phyloP scores from a whole-genome alignment of 2,888 invertebrate species.

The Arge pagana region DNA sequence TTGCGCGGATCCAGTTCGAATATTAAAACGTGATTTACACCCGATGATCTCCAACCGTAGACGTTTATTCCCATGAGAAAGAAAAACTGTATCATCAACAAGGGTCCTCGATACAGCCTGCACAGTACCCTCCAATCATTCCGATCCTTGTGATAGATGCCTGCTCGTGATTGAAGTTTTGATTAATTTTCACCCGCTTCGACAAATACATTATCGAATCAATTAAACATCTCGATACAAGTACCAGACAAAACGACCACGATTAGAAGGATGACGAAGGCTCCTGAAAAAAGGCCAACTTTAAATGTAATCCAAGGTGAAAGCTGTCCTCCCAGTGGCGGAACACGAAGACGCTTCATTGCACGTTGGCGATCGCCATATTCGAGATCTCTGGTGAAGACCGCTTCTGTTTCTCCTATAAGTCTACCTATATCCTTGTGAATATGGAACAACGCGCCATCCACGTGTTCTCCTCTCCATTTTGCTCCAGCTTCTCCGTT shows the following conservation, averaged over 20 bases:
- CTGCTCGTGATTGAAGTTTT: constrained; percentile 29
- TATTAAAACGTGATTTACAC: constrained; percentile 83
- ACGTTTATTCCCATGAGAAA: constrained; percentile 81
- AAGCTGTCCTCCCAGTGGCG: constrained; percentile 83
- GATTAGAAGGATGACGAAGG: constrained; percentile 75
- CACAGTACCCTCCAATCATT: constrained; percentile 70
- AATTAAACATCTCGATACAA: neutral
- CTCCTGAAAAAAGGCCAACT: constrained; percentile 83
- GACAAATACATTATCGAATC: neutral
- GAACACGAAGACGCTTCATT: constrained; percentile 85
- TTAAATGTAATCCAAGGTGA: constrained; percentile 84
- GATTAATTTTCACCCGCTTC: too few species aligned
- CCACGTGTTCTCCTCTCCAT: constrained; percentile 80
- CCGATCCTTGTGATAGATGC: constrained; percentile 30
- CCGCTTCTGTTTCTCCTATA: constrained; percentile 78
- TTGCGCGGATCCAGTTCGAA: constrained; percentile 82
- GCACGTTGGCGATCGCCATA: constrained; percentile 82
- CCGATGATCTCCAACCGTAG: constrained; percentile 80
- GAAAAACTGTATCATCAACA: constrained; percentile 75
- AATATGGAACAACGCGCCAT: constrained; percentile 80
- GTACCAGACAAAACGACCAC: constrained; percentile 74
- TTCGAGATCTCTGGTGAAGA: constrained; percentile 73
- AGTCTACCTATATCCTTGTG: constrained; percentile 85
- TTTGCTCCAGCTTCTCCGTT: constrained; percentile 72
- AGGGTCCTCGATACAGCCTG: constrained; percentile 78